Evolutionary conservation across 2,113 vertebrate genomes (phyloP).

Genomic region (Lagopus leucura): DNA sequence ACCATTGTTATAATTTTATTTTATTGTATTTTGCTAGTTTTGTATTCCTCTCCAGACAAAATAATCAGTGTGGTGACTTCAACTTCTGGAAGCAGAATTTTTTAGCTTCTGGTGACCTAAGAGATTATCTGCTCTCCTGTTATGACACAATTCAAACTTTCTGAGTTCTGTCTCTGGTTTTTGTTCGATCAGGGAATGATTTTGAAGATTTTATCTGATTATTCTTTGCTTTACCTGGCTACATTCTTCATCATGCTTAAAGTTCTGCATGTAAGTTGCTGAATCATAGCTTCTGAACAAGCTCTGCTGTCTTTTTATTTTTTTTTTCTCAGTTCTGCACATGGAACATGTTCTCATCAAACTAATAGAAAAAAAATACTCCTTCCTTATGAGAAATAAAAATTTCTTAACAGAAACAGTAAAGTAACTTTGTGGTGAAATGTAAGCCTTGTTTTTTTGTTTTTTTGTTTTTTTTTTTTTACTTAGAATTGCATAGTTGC

Average conservation of each 20-base stretch:
- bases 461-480: not conserved
- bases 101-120: not conserved
- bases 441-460: not conserved
- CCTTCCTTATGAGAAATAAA: not conserved
- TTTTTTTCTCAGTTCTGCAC: not conserved
- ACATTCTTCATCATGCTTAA: not conserved
- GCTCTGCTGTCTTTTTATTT: not conserved
- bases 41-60: not conserved
- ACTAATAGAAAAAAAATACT: not conserved
- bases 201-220: not conserved
- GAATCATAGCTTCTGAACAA: not conserved
- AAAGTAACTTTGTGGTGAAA: not conserved
- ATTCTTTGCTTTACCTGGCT: not conserved
- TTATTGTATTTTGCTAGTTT: not conserved
- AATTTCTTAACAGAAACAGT: not conserved
- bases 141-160: not conserved
- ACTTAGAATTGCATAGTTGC: not conserved
- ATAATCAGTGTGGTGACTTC: not conserved
- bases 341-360: not conserved
- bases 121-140: not conserved
- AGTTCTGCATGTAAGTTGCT: not conserved
- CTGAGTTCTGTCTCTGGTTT: not conserved
- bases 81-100: not conserved
- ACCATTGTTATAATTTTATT: not conserved
- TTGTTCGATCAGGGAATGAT: not conserved